Base-by-base conservation (phyloP, 1,140 invertebrate species). In the Aplysia californica region DNA sequence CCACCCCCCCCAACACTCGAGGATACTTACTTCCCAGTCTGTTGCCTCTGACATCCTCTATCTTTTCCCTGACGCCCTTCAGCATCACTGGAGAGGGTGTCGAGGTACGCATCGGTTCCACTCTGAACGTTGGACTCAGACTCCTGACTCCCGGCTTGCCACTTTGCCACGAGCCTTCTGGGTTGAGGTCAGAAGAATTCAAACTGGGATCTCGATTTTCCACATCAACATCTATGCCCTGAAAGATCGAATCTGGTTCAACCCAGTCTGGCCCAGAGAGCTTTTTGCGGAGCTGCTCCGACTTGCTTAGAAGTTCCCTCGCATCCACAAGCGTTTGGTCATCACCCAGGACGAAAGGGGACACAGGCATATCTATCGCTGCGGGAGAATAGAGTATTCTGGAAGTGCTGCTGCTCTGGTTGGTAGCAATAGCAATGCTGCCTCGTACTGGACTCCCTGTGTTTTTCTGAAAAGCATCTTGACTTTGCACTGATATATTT, bases 11-110 rank as follows among this genome's bases (percentile, higher is more conserved):
- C 44, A 50, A 29, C 21, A 59, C 21, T 5, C 6, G 6, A 59
- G 36, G 20, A 18, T 44, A 75, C 72, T 59, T 66, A 75, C 72
- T 66, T 44, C 72, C 72, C 26, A 66, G 61, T 66, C 38, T 64
- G 20, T 23, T 26, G 23, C 59, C 41, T 50, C 59, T 18, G n/a
- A 75, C 29, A 20, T 33, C 4, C 6, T 66, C 29, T 23, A 44
- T 66, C 2, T 44, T 66, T 26, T 66, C 31, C 31, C 35, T 3
- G 3, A 66, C 21, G 50, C 72, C 50, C 50, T 44, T 29, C 10
- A 66, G 29, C n/a, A 66, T 50, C 33, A n/a, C 1, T 36, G 36
- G 23, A 6, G 59, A 39, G 23, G 72, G 38, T 3, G 71, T 61
- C 1, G 61, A 75, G 10, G n/a, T 29, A 38, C 55, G 26, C 20